A percentile compares a stretch with the other conserved stretches of the same genome.
phyloP scores from a whole-genome alignment of 2,797 vertebrate species.

The Apogon hyalosoma region DNA sequence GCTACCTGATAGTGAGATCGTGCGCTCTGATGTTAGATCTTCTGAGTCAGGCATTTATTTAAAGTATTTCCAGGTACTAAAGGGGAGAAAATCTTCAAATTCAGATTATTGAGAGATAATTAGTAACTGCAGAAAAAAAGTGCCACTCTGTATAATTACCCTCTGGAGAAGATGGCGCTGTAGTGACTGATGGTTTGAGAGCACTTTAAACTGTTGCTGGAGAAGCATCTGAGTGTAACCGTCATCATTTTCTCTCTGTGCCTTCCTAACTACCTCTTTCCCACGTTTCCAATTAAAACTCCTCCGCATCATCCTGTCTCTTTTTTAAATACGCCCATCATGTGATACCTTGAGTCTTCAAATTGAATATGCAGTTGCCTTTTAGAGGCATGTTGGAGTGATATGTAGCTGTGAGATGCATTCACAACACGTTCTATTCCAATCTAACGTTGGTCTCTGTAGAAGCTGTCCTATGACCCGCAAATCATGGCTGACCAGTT shows the following conservation, averaged over 20 bases:
- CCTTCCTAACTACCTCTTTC: conserved; percentile 50
- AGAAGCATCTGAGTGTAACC: conserved; percentile 58
- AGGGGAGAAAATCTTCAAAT: conserved; percentile 34
- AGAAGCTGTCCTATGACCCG: not conserved
- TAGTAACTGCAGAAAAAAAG: conserved; percentile 39
- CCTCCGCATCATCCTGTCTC: conserved; percentile 33
- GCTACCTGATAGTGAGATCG: conserved; percentile 22
- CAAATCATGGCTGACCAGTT: not conserved
- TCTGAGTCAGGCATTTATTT: conserved; percentile 31
- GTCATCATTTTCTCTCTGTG: conserved; percentile 56
- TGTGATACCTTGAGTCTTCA: conserved; percentile 28
- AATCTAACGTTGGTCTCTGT: not conserved
- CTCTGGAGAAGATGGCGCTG: conserved; percentile 40
- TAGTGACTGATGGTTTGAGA: conserved; percentile 57
- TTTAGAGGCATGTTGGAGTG: conserved; percentile 1
- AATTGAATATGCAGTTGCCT: not conserved
- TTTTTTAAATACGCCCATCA: conserved; percentile 17
- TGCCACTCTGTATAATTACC: conserved; percentile 63
- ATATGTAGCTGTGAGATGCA: conserved; percentile 11
- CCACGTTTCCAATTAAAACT: conserved; percentile 66
- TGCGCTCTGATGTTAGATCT: conserved; percentile 26
- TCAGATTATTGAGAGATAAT: conserved; percentile 47
- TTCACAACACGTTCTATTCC: not conserved
- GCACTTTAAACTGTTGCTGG: conserved; percentile 61
- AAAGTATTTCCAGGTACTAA: conserved; percentile 26